Base-by-base conservation (phyloP, 2,888 invertebrate genomes). In the Drosophila pegasa region DNA sequence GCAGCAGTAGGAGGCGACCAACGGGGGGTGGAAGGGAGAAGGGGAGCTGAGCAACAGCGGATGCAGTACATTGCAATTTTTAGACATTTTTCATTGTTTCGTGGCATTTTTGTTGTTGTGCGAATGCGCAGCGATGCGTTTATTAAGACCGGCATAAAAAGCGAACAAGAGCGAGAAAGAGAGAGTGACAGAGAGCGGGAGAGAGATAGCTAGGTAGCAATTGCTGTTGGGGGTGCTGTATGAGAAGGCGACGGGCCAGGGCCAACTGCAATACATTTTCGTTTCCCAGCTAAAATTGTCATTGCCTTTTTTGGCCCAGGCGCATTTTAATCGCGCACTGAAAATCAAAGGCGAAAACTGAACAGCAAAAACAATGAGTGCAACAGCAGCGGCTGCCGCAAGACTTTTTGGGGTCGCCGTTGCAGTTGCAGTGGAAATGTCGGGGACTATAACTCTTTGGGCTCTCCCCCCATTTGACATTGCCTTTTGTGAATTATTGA, bases 401-500 rank as follows among this genome's bases (percentile, higher is more conserved):
- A 52, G 41, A 29, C 52, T 60, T 75, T 74, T 71, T 58, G 63
- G 70, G 67, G 66, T 74, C 74, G 70, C 65, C 7, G 48, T 31
- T 45, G 43, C 43, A 18, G 31, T 31, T 60, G 64, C 75, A 74
- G 69, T 74, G 65, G 55, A 51, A 70, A 70, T 62, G 65, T 65
- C 61, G 64, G 48, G 52, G 43, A 55, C 56, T 60, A 76, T 72
- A 68, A 72, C 75, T 75, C 76, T 72, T 81, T 64, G 71, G 79
- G 71, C 50, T 73, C 71, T 69, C 64, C 52, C 64, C 54, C 43
- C 43, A 50, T 57, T 64, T 71, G 72, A 75, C 75, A 70, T 85
- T 80, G 78, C 84, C 84, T 79, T 79, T 85, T 79, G 87, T 85
- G 84, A 87, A 84, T 84, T 85, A 85, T 85, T 85, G 87, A 84